Conservation (phyloP, 2,888 invertebrate genomes). For the Apodemia hepburni region DNA sequence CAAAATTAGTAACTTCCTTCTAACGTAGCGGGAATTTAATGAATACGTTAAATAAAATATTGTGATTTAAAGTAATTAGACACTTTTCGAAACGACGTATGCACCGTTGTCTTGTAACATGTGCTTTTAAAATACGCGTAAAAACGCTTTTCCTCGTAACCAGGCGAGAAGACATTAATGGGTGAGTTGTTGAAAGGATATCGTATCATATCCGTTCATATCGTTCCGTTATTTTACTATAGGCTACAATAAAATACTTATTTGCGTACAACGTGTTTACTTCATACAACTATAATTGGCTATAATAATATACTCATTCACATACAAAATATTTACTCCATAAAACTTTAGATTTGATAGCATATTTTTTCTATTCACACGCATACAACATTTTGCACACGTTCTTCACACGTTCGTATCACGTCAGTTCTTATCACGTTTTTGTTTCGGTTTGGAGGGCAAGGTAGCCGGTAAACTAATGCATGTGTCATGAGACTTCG, state of each 20-base stretch:
- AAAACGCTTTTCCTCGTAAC: not conserved
- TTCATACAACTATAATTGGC: not conserved
- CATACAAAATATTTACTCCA: too few relatives aligned
- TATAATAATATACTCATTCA: not conserved
- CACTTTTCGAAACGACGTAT: not conserved
- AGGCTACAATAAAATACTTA: not conserved
- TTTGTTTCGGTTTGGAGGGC: too few relatives aligned
- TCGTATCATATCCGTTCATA: not conserved
- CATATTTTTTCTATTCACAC: too few relatives aligned
- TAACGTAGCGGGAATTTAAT: too few relatives aligned
- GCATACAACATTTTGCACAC: too few relatives aligned
- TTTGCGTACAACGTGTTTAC: not conserved
- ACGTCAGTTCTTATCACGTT: too few relatives aligned
- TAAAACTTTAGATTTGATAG: too few relatives aligned
- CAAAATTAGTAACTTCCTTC: too few relatives aligned
- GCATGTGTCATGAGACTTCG: too few relatives aligned
- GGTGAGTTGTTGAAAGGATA: conserved; percentile 1
- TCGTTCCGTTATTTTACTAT: not conserved
- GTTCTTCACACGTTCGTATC: too few relatives aligned
- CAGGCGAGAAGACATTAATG: conserved; percentile 1
- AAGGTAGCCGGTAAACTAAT: too few relatives aligned
- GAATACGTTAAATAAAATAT: too few relatives aligned
- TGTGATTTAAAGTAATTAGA: not conserved
- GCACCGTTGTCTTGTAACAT: not conserved
- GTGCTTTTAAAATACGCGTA: conserved; percentile 1